Percentiles rank a stretch among this genome's conserved stretches.
Conservation (phyloP, 1,140 invertebrate species). For the Vanessa atalanta region DNA sequence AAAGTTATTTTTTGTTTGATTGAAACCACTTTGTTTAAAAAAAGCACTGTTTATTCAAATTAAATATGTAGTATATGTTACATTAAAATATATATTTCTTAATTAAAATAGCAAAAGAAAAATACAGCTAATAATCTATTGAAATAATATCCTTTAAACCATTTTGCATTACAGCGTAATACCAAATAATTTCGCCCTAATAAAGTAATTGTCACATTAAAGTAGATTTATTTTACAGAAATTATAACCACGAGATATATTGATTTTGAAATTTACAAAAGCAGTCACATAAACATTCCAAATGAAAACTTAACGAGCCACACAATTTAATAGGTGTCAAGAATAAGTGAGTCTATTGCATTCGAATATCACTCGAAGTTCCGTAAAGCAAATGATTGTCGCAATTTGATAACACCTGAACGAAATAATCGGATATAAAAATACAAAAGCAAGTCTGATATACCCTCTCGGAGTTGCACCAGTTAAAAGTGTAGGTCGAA, state of each 20-base stretch:
- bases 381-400: conserved; percentile 1
- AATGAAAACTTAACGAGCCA: conserved; percentile 9
- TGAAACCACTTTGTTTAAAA: conserved; percentile 47
- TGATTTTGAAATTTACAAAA: conserved; percentile 39
- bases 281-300: conserved; percentile 29
- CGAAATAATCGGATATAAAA: conserved; percentile 72
- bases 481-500: conserved; percentile 72
- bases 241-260: conserved; percentile 49
- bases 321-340: neutral
- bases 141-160: conserved; percentile 75
- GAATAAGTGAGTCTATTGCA: too few species aligned
- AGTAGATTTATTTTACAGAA: conserved; percentile 46
- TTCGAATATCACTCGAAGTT: neutral
- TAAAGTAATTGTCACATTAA: conserved; percentile 50
- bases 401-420: conserved; percentile 40
- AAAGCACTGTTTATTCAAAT: conserved; percentile 80
- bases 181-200: conserved; percentile 65
- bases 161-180: conserved; percentile 58
- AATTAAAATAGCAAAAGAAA: conserved; percentile 78
- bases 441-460: conserved; percentile 77
- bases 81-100: conserved; percentile 79
- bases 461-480: conserved; percentile 61
- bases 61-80: conserved; percentile 79
- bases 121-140: conserved; percentile 77
- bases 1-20: conserved; percentile 14